These are phyloP conservation scores for Seriola rivoliana DNA, from an alignment of 2,113 vertebrate species.

Conservation along the genomic window DNA sequence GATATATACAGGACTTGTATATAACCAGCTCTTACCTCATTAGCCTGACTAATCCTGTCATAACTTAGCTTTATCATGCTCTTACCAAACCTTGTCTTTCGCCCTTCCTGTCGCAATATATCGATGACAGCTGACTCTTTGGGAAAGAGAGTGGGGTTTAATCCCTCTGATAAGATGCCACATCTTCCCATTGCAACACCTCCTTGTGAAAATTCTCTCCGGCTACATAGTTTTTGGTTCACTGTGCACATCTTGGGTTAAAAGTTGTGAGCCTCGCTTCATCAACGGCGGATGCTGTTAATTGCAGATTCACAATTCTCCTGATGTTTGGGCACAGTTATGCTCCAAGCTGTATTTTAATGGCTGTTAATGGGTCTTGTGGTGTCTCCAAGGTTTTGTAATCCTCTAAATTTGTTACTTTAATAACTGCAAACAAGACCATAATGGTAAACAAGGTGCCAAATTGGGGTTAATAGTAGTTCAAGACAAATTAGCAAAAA, in stretches of 20 bases:
- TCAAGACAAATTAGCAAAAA: not conserved
- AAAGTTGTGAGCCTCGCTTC: not conserved
- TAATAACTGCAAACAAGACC: not conserved
- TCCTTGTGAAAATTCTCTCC: not conserved
- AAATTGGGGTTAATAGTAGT: not conserved
- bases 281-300: not conserved
- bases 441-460: not conserved
- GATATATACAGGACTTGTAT: not conserved
- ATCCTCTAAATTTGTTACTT: not conserved
- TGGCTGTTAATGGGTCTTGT: not conserved
- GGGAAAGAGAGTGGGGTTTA: not conserved
- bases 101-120: not conserved
- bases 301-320: not conserved
- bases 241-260: not conserved
- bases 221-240: not conserved
- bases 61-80: not conserved
- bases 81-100: conserved; percentile 3
- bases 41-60: not conserved
- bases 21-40: not conserved
- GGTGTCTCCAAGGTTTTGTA: not conserved
- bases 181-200: not conserved
- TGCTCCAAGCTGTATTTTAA: not conserved
- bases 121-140: not conserved
- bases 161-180: not conserved
- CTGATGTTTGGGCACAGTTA: not conserved